These are phyloP conservation scores for Apis cerana DNA, from an alignment of 1,140 invertebrate genomes.

Conservation along the genomic window DNA sequence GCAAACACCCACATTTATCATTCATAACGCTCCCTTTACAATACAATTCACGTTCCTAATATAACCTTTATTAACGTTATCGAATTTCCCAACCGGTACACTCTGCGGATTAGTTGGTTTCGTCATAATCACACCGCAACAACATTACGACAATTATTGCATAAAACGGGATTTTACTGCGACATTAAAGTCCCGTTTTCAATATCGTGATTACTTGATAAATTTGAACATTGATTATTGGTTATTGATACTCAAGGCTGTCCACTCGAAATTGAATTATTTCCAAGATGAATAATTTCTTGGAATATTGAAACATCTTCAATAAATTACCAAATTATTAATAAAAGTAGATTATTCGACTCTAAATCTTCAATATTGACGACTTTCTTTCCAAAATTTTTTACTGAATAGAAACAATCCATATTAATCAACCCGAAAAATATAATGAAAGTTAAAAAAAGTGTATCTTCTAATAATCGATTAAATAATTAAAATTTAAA, in stretches of 20 bases:
- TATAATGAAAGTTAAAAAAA: too few relatives aligned
- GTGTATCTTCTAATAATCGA: too few relatives aligned
- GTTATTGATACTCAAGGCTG: neutral
- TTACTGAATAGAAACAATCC: too few relatives aligned
- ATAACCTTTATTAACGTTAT: conserved; percentile 2
- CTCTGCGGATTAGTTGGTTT: neutral
- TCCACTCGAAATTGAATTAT: neutral
- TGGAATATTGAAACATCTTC: neutral
- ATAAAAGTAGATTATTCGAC: too few relatives aligned
- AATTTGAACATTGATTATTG: neutral
- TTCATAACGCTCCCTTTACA: conserved; percentile 9
- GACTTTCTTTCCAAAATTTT: too few relatives aligned
- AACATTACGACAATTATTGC: neutral
- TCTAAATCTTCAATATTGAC: too few relatives aligned
- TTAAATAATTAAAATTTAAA: too few relatives aligned
- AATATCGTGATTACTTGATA: neutral
- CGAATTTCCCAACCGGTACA: conserved; percentile 4
- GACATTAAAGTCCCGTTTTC: neutral
- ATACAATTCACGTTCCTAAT: neutral
- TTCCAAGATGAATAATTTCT: too few relatives aligned
- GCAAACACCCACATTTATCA: conserved; percentile 24
- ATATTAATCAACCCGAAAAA: too few relatives aligned
- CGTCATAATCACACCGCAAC: neutral
- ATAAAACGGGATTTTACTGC: neutral
- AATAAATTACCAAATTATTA: neutral